Evolutionary conservation across 2,797 vertebrate genomes (phyloP), one percentile per base, ranked within the genome.

Genomic region (Pangasius mekongensis): DNA sequence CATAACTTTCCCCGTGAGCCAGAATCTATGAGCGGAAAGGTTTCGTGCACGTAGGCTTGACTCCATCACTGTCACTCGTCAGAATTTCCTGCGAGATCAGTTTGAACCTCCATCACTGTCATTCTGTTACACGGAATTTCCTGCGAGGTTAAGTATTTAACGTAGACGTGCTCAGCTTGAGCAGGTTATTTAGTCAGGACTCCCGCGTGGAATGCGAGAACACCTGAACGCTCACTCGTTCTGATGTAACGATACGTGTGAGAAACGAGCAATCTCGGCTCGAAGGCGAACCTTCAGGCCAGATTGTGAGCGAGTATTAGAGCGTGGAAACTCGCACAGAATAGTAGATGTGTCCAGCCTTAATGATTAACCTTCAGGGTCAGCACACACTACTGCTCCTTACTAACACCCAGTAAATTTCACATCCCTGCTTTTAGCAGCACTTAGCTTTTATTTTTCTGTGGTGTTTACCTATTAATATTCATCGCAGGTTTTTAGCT

Each of bases 341-440:
- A 13, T 20, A 16, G 82, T 56, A 24, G 47, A 67, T 80, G 54
- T 84, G 36, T 87, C 77, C 90, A 85, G 81, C 62, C 54, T 66
- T 74, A 87, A 89, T 77, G 36, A 87, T 89, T 90, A 89, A 87
- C 78, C 84, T 67, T 56, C 36, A 60, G 83, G 86, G 64, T 89
- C 83, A 43, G 5, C 49, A 54, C 77, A 80, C 86, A 30, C 47
- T 58, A 30, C 84, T 69, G 80, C 71, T 52, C 69, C 71, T 43
- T 83, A 47, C 76, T 69, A 3, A 30, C 22, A 86, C 24, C 71
- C 16, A 58, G 24, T 43, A 33, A 10, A 18, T 54, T 78, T 80
- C 58, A 78, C 81, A 16, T 66, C n/a, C 54, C 13, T 24, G 36
- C 56, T 24, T 60, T 60, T 82, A 60, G 80, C 80, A 62, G 8